Evolutionary conservation across 2,888 invertebrate genomes (phyloP).

Genomic region (Fabriciana adippe): DNA sequence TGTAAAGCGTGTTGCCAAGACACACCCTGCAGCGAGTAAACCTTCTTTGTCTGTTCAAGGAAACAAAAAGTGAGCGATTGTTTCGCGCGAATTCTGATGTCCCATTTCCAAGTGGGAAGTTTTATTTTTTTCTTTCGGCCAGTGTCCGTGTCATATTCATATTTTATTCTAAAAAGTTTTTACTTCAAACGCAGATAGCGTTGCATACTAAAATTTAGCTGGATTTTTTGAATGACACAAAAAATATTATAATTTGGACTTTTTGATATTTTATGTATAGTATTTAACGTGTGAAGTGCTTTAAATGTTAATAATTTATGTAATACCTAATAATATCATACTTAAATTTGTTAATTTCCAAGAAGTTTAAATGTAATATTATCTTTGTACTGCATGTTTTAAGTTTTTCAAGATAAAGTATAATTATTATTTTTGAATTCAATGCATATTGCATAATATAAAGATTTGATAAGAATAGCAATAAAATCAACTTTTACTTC

Average conservation of each 20-base stretch:
- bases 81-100: conserved; percentile 60
- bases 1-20: conserved; percentile 58
- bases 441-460: no score
- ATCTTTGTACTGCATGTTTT: no score
- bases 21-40: conserved; percentile 58
- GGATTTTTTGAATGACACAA: conserved; percentile 6
- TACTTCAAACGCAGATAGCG: conserved; percentile 14
- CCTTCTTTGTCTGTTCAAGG: conserved; percentile 63
- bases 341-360: no score
- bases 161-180: conserved; percentile 29
- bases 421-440: no score
- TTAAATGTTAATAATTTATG: no score
- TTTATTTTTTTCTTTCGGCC: conserved; percentile 30
- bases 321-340: no score
- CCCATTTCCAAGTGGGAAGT: conserved; percentile 40
- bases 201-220: conserved; percentile 17
- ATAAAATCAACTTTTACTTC: no score
- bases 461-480: no score
- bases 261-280: conserved; percentile 3
- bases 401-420: no score
- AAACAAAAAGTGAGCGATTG: conserved; percentile 71
- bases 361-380: no score
- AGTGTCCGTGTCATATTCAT: conserved; percentile 29
- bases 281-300: background rate
- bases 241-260: conserved; percentile 14